These are phyloP conservation scores for Catharus minimus DNA, from an alignment of 2,113 vertebrate genomes.

Conservation along the genomic window DNA sequence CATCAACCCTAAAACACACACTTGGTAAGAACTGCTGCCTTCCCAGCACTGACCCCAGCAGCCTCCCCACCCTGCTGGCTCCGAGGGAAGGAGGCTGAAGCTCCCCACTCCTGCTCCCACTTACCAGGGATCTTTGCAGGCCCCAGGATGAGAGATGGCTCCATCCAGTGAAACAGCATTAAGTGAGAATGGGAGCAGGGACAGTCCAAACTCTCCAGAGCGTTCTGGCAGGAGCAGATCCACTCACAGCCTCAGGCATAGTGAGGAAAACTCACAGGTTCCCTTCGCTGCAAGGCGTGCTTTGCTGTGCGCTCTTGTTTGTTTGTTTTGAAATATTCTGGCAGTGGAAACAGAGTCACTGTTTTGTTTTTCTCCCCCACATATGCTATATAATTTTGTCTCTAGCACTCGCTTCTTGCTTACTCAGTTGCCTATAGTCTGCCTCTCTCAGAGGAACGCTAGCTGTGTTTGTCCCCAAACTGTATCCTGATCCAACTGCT, in stretches of 20 bases:
- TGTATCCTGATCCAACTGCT: conserved; percentile 55
- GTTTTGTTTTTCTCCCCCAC: conserved; percentile 65
- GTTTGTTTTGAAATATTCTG: conserved; percentile 62
- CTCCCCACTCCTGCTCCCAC: not conserved
- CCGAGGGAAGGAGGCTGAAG: not conserved
- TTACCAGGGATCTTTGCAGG: not conserved
- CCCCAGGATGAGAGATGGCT: not conserved
- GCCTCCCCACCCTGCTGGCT: not conserved
- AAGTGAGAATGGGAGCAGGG: not conserved
- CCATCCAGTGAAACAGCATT: not conserved
- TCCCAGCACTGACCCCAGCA: not conserved
- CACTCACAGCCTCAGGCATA: not conserved
- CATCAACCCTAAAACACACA: not conserved
- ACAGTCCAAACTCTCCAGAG: not conserved
- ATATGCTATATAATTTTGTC: conserved; percentile 60
- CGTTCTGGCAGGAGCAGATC: not conserved
- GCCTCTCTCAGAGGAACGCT: conserved; percentile 38
- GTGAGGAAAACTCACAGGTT: conserved; percentile 26
- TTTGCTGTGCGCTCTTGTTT: conserved; percentile 48
- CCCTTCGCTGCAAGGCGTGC: not conserved
- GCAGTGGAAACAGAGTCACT: conserved; percentile 53
- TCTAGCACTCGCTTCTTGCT: conserved; percentile 42
- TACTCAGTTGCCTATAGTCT: conserved; percentile 64
- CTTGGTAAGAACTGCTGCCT: not conserved
- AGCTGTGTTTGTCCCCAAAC: conserved; percentile 64